Conservation (phyloP, 2,113 vertebrate species). For the Phrynocephalus versicolor region DNA sequence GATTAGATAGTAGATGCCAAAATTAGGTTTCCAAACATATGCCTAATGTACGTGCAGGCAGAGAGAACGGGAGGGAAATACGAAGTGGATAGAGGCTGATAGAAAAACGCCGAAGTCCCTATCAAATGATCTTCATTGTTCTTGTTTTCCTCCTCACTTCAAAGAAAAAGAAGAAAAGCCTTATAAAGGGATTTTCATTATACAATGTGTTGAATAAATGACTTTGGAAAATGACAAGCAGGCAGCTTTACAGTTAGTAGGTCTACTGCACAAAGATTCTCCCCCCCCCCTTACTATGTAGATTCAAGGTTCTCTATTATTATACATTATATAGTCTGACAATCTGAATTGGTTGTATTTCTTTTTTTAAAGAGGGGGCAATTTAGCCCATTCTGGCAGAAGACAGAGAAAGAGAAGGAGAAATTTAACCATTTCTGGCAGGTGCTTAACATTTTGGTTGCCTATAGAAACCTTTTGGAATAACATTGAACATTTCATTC, state of each 20-base stretch:
- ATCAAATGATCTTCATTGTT: slow-evolving; percentile 33
- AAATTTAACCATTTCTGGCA: slow-evolving; percentile 47
- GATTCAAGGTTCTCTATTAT: slow-evolving; percentile 46
- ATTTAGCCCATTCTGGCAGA: neutral
- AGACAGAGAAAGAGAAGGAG: slow-evolving; percentile 40
- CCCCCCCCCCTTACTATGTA: slow-evolving; percentile 31
- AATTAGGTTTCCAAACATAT: slow-evolving; percentile 71
- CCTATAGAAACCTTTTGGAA: slow-evolving; percentile 63
- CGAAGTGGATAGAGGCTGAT: slow-evolving; percentile 56
- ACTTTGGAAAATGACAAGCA: slow-evolving; percentile 47
- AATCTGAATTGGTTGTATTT: slow-evolving; percentile 55
- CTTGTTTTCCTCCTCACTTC: slow-evolving; percentile 59
- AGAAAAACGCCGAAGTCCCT: slow-evolving; percentile 67
- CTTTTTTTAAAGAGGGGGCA: slow-evolving; percentile 34
- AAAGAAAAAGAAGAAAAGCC: slow-evolving; percentile 56
- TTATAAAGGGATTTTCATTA: slow-evolving; percentile 50
- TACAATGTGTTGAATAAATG: slow-evolving; percentile 37
- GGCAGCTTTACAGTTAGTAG: slow-evolving; percentile 9
- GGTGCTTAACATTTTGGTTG: slow-evolving; percentile 68
- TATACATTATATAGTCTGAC: slow-evolving; percentile 53
- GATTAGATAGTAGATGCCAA: slow-evolving; percentile 78
- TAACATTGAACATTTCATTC: slow-evolving; percentile 64
- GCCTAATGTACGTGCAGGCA: slow-evolving; percentile 55
- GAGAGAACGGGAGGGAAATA: neutral
- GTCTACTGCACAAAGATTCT: slow-evolving; percentile 16